These are phyloP conservation scores for Ips nitidus DNA, from an alignment of 1,140 invertebrate species.

Conservation along the genomic window DNA sequence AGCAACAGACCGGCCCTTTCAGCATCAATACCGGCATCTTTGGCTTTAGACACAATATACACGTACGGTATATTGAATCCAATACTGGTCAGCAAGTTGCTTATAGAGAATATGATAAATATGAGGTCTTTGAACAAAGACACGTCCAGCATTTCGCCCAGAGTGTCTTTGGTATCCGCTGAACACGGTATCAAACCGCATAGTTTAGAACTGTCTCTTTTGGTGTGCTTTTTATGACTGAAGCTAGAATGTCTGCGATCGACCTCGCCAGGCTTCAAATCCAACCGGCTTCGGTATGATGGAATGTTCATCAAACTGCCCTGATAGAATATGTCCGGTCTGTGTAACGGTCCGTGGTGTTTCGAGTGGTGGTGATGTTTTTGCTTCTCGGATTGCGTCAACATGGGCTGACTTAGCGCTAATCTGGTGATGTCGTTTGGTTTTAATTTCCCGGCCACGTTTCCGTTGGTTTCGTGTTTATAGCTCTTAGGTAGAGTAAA, in stretches of 20 bases:
- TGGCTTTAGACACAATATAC: conserved; percentile 71
- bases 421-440: conserved; percentile 56
- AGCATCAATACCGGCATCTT: conserved; percentile 59
- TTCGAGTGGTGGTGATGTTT: conserved; percentile 32
- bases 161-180: conserved; percentile 64
- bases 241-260: conserved; percentile 40
- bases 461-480: conserved; percentile 42
- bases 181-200: conserved; percentile 59
- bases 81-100: conserved; percentile 94
- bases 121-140: conserved; percentile 80
- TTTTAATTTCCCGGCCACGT: conserved; percentile 48
- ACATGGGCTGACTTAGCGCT: conserved; percentile 65
- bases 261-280: conserved; percentile 52
- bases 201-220: conserved; percentile 33
- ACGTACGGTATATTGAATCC: conserved; percentile 96
- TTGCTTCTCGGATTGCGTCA: conserved; percentile 49
- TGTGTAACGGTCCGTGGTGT: conserved; percentile 72
- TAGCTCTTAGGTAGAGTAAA: conserved; percentile 47
- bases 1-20: conserved; percentile 67
- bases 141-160: conserved; percentile 84
- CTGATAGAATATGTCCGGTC: conserved; percentile 86
- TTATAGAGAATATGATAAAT: conserved; percentile 88
- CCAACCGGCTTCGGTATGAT: conserved; percentile 52
- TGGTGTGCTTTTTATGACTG: conserved; percentile 43
- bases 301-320: conserved; percentile 69